These are phyloP conservation scores for Andrena minutula DNA, from an alignment of 2,888 invertebrate species.

Conservation along the genomic window DNA sequence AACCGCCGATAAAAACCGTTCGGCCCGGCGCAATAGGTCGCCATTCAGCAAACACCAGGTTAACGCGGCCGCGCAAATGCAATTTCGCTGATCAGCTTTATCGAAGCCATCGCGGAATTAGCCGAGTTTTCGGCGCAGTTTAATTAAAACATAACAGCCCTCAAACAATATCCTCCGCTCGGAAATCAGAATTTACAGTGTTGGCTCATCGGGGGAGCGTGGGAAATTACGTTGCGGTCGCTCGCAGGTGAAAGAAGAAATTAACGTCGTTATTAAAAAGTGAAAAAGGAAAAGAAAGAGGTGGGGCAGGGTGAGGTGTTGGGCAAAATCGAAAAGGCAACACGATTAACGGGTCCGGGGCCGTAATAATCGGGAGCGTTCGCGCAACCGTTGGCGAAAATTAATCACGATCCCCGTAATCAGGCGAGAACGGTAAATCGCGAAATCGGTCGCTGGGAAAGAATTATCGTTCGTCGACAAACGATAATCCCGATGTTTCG, in stretches of 20 bases:
- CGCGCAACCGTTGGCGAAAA: conserved; percentile 12
- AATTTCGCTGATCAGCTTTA: conserved; percentile 44
- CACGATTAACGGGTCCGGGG: not conserved
- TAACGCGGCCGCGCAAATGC: conserved; percentile 22
- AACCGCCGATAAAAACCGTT: not conserved
- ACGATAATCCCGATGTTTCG: conserved; percentile 53
- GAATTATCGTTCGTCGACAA: conserved; percentile 42
- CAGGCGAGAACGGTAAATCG: conserved; percentile 17
- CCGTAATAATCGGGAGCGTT: not conserved
- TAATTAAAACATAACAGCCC: conserved; percentile 53
- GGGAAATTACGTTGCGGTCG: conserved; percentile 14
- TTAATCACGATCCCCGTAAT: conserved; percentile 8
- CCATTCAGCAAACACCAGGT: not conserved
- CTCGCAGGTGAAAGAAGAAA: not conserved
- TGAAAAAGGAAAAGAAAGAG: not conserved
- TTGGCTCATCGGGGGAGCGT: not conserved
- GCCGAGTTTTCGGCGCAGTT: conserved; percentile 31
- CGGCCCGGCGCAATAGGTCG: not conserved
- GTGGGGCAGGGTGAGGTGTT: not conserved
- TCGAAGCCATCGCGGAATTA: conserved; percentile 40
- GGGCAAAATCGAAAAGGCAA: conserved; percentile 13
- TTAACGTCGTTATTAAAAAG: conserved; percentile 6
- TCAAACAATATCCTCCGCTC: conserved; percentile 18
- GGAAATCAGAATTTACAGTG: conserved; percentile 25
- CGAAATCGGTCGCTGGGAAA: conserved; percentile 30